Evolutionary conservation across 23 tunicate genomes (phyloP).

Genomic region (Corella eumyota): DNA sequence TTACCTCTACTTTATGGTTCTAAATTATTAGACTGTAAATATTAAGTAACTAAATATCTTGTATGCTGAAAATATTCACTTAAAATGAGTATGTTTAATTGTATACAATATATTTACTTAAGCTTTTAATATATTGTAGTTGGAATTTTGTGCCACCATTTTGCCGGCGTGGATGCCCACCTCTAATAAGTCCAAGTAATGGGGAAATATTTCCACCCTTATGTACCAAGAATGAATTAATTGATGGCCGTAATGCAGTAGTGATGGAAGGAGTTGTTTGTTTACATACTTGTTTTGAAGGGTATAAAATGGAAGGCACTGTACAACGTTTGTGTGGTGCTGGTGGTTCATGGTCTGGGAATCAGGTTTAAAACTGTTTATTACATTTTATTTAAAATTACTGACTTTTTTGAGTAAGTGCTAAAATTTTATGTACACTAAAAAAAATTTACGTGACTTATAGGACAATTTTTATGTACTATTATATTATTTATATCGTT

Average conservation of each 20-base stretch:
- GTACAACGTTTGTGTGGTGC: slow-evolving; percentile 34
- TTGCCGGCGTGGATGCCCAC: slow-evolving; percentile 54
- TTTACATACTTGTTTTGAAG: slow-evolving; percentile 31
- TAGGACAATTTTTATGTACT: background rate
- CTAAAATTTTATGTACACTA: background rate
- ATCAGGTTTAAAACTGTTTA: slow-evolving; percentile 13
- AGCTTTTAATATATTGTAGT: slow-evolving; percentile 7
- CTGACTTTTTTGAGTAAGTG: background rate
- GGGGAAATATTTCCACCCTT: slow-evolving; percentile 30
- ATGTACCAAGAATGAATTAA: slow-evolving; percentile 3
- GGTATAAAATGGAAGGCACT: slow-evolving; percentile 24
- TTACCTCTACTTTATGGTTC: too few species aligned
- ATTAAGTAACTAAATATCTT: too few species aligned
- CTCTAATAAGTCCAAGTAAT: slow-evolving; percentile 22
- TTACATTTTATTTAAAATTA: background rate
- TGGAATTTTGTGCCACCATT: slow-evolving; percentile 62
- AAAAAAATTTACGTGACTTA: too few species aligned
- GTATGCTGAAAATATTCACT: too few species aligned
- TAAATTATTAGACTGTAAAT: too few species aligned
- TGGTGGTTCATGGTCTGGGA: slow-evolving; percentile 68
- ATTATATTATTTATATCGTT: background rate
- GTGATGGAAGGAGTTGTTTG: slow-evolving; percentile 58
- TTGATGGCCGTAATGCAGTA: slow-evolving; percentile 7
- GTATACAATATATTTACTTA: background rate
- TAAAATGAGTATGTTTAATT: too few species aligned